These are phyloP conservation scores for Wiebesia pumilae DNA, from an alignment of 1,140 invertebrate genomes.

Conservation along the genomic window DNA sequence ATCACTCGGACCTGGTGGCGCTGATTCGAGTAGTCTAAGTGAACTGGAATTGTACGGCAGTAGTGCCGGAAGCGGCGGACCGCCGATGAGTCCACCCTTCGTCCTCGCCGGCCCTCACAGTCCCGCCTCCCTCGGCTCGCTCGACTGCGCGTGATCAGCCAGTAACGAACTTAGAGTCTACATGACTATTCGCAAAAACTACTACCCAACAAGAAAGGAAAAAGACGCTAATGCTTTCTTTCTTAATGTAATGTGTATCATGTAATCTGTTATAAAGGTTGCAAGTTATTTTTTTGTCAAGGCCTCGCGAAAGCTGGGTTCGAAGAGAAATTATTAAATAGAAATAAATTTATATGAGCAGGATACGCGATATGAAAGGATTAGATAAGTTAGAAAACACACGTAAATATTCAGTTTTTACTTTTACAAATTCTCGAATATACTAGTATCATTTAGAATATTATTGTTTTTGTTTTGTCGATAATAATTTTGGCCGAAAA, in stretches of 20 bases:
- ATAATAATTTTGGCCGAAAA: too few species aligned
- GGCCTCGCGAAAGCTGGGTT: not conserved
- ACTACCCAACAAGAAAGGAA: not conserved
- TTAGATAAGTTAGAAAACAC: too few species aligned
- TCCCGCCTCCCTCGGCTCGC: conserved; percentile 70
- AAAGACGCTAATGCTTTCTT: not conserved
- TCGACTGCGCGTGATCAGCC: conserved; percentile 73
- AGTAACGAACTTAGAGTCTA: not conserved
- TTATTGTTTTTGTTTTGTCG: too few species aligned
- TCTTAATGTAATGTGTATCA: not conserved
- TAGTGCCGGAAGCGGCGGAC: conserved; percentile 71
- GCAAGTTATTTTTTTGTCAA: not conserved
- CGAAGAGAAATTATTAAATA: not conserved
- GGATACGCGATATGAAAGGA: too few species aligned
- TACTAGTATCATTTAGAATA: too few species aligned
- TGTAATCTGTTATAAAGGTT: not conserved
- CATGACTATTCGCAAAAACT: not conserved
- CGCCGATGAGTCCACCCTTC: conserved; percentile 72
- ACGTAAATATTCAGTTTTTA: too few species aligned
- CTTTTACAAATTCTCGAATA: too few species aligned
- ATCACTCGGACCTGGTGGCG: conserved; percentile 66
- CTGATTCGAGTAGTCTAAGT: conserved; percentile 68
- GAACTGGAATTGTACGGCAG: conserved; percentile 72
- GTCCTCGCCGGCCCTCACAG: conserved; percentile 72
- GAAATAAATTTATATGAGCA: too few species aligned